phyloP scores from a whole-genome alignment of 2,113 vertebrate species.

The Aix galericulata region DNA sequence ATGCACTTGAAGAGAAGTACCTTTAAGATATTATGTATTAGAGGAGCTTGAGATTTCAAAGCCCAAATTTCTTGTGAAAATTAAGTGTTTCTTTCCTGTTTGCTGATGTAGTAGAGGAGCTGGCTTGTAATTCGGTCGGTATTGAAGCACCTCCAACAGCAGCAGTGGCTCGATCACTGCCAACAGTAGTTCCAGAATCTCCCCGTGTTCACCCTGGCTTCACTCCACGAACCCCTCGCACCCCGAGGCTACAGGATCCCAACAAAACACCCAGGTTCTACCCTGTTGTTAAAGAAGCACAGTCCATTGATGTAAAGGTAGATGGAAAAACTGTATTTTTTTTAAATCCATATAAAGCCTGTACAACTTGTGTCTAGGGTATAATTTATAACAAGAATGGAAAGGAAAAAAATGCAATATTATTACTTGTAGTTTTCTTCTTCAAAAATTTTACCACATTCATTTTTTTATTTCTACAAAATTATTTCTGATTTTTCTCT shows the following conservation, averaged over 20 bases:
- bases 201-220: conserved; percentile 59
- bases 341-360: not conserved
- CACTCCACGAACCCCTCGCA: conserved; percentile 81
- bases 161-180: conserved; percentile 77
- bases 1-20: not conserved
- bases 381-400: not conserved
- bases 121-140: conserved; percentile 42
- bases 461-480: not conserved
- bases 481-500: not conserved
- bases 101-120: conserved; percentile 37
- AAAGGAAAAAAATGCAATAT: not conserved
- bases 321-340: not conserved
- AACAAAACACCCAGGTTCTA: conserved; percentile 92
- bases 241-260: conserved; percentile 87
- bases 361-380: not conserved
- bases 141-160: conserved; percentile 60
- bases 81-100: not conserved
- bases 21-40: not conserved
- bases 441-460: not conserved
- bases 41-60: not conserved
- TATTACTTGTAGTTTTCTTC: not conserved
- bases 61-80: not conserved
- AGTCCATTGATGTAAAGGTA: conserved; percentile 84
- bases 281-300: conserved; percentile 92
- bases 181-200: conserved; percentile 83